Evolutionary conservation across 2,113 vertebrate genomes (phyloP).

Genomic region (Scophthalmus maximus): DNA sequence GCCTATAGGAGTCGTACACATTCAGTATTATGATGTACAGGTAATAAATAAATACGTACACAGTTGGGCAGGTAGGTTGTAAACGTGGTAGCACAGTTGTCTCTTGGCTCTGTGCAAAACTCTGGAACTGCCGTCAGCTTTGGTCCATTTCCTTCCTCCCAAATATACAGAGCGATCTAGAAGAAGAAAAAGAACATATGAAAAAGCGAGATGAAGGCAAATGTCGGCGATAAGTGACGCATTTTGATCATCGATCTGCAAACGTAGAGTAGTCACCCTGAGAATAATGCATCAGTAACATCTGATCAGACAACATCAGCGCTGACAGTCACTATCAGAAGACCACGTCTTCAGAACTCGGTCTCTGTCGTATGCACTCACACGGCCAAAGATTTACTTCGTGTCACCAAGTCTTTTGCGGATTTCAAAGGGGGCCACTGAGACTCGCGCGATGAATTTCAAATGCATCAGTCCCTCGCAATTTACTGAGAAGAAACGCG

Average conservation of each 20-base stretch:
- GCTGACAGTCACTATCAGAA: neutral
- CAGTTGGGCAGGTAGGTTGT: constrained; percentile 85
- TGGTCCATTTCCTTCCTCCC: constrained; percentile 88
- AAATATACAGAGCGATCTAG: constrained; percentile 91
- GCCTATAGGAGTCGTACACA: too few species aligned
- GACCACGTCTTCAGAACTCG: neutral
- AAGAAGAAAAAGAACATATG: too few species aligned
- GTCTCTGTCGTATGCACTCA: neutral
- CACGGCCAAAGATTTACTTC: neutral
- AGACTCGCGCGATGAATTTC: neutral
- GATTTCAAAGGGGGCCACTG: neutral
- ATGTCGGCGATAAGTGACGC: neutral
- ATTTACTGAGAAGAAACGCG: neutral
- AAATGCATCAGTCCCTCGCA: neutral
- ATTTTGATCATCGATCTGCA: too few species aligned
- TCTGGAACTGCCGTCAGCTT: constrained; percentile 86
- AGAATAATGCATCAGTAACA: too few species aligned
- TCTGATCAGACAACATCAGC: neutral
- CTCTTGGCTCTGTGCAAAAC: constrained; percentile 79
- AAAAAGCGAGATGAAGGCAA: too few species aligned
- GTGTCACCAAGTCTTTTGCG: neutral
- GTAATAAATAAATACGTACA: constrained; percentile 77
- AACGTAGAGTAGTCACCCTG: too few species aligned
- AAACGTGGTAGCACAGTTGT: constrained; percentile 83
- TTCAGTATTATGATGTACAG: neutral